These are phyloP conservation scores for Oryzias curvinotus DNA, from an alignment of 2,113 vertebrate species.

Conservation along the genomic window DNA sequence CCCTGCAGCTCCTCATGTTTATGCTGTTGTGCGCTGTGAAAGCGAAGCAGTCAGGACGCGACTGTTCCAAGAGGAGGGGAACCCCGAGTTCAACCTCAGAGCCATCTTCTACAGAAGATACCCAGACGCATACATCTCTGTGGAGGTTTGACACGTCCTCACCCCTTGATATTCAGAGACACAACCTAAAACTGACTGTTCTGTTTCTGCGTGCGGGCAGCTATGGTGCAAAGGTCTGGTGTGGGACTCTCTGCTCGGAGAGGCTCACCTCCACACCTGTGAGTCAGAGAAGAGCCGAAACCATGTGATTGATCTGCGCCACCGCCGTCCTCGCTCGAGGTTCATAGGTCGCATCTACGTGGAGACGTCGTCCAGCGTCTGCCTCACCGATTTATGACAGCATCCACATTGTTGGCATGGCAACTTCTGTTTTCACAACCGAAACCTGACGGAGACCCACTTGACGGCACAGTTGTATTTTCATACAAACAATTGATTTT, in stretches of 20 bases:
- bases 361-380: conserved; percentile 77
- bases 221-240: conserved; percentile 73
- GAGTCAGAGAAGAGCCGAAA: conserved; percentile 65
- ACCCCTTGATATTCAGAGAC: neutral
- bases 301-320: conserved; percentile 70
- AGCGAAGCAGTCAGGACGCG: conserved; percentile 65
- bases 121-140: conserved; percentile 64
- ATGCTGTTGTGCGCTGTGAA: conserved; percentile 77
- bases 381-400: conserved; percentile 77
- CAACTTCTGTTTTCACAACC: neutral
- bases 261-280: conserved; percentile 62
- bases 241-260: conserved; percentile 76
- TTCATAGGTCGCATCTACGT: conserved; percentile 62
- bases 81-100: conserved; percentile 80
- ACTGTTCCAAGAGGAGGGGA: conserved; percentile 67
- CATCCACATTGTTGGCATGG: neutral
- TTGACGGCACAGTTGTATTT: neutral
- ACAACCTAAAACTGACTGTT: neutral
- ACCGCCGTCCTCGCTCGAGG: conserved; percentile 23
- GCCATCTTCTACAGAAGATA: conserved; percentile 80
- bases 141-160: conserved; percentile 60
- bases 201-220: conserved; percentile 48
- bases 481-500: no score
- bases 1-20: conserved; percentile 74
- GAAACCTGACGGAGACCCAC: neutral